Evolutionary conservation across 2,888 invertebrate species (phyloP), one percentile per base, ranked within the genome.

Genomic region (Lithophane leautieri): DNA sequence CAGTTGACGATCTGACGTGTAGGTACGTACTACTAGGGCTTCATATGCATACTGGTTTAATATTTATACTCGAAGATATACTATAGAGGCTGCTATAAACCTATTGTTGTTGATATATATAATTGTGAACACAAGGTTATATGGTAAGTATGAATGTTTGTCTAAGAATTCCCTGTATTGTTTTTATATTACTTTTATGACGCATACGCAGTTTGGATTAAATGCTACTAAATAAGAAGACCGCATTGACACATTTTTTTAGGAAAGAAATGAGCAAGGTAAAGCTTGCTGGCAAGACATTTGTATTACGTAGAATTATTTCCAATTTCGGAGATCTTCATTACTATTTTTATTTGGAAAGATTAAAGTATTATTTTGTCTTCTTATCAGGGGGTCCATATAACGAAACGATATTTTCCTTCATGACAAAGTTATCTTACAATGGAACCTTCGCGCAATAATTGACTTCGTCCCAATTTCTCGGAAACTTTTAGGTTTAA

Each of bases 1-100:
- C 65, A 79, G 78, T 72, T 71, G 78, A 84, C 62, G 68, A 65
- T 62, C 50, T 50, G 78, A 44, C 28, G 60, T 72, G 25, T 52
- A n/a, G n/a, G n/a, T n/a, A n/a, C n/a, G n/a, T 19, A 19, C 22
- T 65, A 67, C 68, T 56, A 68, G 52, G 60, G n/a, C 34, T 47
- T 58, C 52, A 68, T 70, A 58, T 60, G 2, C 34, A 28, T 69
- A 69, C 40, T 56, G 58, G 25, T 34, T 50, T 63, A 79, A 25
- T 63, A 52, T 56, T 42, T n/a, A 58, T 65, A 25, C 34, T 71
- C 19, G 47, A 47, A 56, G 61, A 62, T 79, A 69, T 40, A 54
- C 28, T 56, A 42, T 62, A 42, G 22, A 62, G n/a, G 4, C 50
- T 70, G 19, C 7, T 12, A 34, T 63, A 50, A 12, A 52, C 4